Base-by-base conservation (phyloP, 92 coral and sea anemone species). In the Phenganax stokvisi region DNA sequence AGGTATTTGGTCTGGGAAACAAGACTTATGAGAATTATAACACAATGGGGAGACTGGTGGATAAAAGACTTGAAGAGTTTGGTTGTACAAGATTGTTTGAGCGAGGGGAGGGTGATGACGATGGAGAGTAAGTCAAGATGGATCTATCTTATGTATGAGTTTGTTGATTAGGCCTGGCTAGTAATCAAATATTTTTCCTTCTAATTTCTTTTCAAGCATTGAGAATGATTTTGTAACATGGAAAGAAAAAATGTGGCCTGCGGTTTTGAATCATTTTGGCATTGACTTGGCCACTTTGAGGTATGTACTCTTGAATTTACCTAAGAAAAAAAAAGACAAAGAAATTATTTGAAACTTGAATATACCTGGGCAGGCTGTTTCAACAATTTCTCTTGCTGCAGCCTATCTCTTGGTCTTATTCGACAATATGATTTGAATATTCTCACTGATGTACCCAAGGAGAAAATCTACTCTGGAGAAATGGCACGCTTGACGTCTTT, bases 191-290 rank as follows among this genome's bases (percentile, higher is more conserved):
- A 68, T 29, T 30, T 3, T 64, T 64, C 52, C 25, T 20, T 20
- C 25, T 20, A 20, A 20, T 29, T 44, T 79, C 60, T 81, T 15
- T 55, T 74, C 12, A 60, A 91, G 97, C 64, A 85, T 94, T 80
- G 98, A 94, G 82, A 97, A 94, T 74, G 98, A 94, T 71, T 94
- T 94, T 92, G 96, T 94, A 3, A 86, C 96, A 8, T 94, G 98
- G 98, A 92, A 97, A 80, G 98, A 92, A 71, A 85, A 72, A 2
- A 90, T 94, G 82, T 94, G 98, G 98, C 97, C 97, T 30, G 90
- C 93, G 54, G 91, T 94, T 2, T 64, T 96, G 87, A 88, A 88
- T 47, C 87, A 86, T 66, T 96, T 79, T 60, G 87, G 90, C 81
- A 90, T 96, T 53, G 83, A 79, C 51, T 55, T 79, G 11, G 67